These are phyloP conservation scores for Neomorphus geoffroyi DNA, from an alignment of 2,797 vertebrate genomes.

Conservation along the genomic window DNA sequence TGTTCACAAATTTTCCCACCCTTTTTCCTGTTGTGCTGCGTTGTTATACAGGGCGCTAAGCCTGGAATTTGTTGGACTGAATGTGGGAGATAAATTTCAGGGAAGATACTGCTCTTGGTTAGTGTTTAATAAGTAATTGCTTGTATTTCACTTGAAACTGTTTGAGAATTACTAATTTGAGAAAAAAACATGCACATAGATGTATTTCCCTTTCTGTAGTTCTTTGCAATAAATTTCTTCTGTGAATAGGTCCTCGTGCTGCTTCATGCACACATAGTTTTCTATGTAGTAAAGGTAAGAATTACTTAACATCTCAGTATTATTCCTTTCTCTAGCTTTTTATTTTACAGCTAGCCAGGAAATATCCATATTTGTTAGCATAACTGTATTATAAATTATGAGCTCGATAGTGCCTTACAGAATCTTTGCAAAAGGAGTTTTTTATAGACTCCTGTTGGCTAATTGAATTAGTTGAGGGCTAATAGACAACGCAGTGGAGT, in stretches of 20 bases:
- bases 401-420: neutral
- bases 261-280: neutral
- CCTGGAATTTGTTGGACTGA: neutral
- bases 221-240: neutral
- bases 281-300: neutral
- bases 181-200: neutral
- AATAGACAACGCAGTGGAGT: neutral
- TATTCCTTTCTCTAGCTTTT: constrained; percentile 27
- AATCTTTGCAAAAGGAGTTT: neutral
- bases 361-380: neutral
- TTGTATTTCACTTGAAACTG: neutral
- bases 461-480: constrained; percentile 19
- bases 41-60: neutral
- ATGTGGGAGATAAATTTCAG: neutral
- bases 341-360: constrained; percentile 12
- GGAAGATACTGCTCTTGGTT: neutral
- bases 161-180: constrained; percentile 3
- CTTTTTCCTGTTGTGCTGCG: neutral
- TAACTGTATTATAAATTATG: neutral
- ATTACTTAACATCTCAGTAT: constrained; percentile 12
- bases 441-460: neutral
- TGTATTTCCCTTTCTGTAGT: neutral
- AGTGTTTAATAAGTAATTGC: constrained; percentile 8
- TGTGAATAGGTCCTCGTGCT: neutral
- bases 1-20: constrained; percentile 1